Percentiles rank a stretch among this genome's conserved stretches.
phyloP scores from a whole-genome alignment of 2,888 invertebrate genomes.

The Crocallis elinguaria region DNA sequence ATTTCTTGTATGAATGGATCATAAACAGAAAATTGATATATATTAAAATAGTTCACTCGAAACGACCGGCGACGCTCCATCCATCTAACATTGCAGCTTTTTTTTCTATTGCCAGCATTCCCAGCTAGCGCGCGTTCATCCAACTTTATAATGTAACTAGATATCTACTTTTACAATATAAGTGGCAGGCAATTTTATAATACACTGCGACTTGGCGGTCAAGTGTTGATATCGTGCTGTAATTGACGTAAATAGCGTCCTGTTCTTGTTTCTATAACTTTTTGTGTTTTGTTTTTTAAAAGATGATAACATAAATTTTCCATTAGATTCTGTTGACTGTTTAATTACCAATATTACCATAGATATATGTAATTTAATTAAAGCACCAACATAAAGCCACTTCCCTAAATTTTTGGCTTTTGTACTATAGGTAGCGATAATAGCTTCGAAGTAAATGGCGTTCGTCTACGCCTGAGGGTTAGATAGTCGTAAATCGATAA shows the following conservation, averaged over 20 bases:
- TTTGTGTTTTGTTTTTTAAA: too few relatives aligned
- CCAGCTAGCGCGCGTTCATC: constrained; percentile 60
- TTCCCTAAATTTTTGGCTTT: too few relatives aligned
- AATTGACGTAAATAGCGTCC: constrained; percentile 1
- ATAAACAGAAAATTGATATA: neutral
- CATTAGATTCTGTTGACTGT: too few relatives aligned
- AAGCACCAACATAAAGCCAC: too few relatives aligned
- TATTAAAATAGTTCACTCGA: neutral
- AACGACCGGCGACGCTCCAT: neutral
- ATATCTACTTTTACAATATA: constrained; percentile 32
- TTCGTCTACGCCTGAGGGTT: too few relatives aligned
- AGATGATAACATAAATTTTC: too few relatives aligned
- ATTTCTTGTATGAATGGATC: too few relatives aligned
- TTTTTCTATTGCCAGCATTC: constrained; percentile 80
- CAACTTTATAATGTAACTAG: constrained; percentile 49
- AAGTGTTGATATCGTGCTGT: neutral
- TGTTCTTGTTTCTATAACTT: neutral
- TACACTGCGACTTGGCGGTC: constrained; percentile 9
- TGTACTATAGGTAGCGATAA: too few relatives aligned
- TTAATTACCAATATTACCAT: too few relatives aligned
- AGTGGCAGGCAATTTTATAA: constrained; percentile 27
- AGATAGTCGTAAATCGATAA: too few relatives aligned
- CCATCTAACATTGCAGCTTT: constrained; percentile 72
- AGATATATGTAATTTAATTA: too few relatives aligned
- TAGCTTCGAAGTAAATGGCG: too few relatives aligned